Evolutionary conservation across 2,888 invertebrate species (phyloP), one percentile per base, ranked within the genome.

Genomic region (Nipponacmea schrenckii): DNA sequence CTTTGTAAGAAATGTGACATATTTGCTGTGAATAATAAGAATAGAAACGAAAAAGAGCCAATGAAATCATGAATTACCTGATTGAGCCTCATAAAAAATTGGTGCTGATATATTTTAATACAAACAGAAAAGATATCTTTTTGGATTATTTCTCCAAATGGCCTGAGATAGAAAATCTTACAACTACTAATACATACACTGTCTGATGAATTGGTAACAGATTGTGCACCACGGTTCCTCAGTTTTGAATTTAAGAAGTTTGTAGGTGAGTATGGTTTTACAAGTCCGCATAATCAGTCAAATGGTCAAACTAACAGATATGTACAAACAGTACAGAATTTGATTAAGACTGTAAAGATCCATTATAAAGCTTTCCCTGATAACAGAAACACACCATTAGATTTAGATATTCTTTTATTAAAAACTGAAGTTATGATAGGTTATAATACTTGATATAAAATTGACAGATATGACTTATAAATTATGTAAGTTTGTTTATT

Each of bases 71-170:
- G 71, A 74, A 15, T 31, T 74, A 20, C 63, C 69, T 39, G 64
- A 73, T 31, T 31, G 69, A 17, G 64, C 71, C 20, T 71, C 68
- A 71, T 50, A 50, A 20, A 67, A 69, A 67, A 14, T 74, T 15
- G 67, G 56, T 56, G 20, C 67, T 26, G 69, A 72, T 56, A 27
- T 71, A 31, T 74, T 74, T 69, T 46, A 66, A 45, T 50, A 62
- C 5, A 15, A 69, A 27, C 24, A 45, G 10, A 69, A 68, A 39
- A 45, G 70, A 39, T 74, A 70, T 74, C 14, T 46, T 39, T 15
- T 67, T 70, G 14, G 72, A 74, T 48, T 72, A 69, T 62, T 76
- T 48, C 56, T 74, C 70, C 2, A 74, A 70, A 67, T 74, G 50
- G 44, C 68, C 72, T 8, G 70, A 74, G 44, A 48, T 71, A 50